phyloP scores from a whole-genome alignment of 2,888 invertebrate genomes.

The Lasioglossum villosulum region DNA sequence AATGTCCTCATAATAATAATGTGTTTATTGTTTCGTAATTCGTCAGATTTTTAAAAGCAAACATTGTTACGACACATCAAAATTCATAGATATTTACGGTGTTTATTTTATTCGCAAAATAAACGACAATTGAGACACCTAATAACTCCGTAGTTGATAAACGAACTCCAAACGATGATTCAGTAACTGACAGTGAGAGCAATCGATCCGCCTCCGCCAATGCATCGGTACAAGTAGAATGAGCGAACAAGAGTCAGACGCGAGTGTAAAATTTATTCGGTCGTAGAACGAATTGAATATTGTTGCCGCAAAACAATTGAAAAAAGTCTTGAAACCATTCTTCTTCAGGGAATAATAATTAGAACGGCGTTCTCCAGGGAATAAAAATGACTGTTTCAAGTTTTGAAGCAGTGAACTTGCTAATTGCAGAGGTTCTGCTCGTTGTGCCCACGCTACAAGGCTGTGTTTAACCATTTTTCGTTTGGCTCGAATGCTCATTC shows the following conservation, averaged over 20 bases:
- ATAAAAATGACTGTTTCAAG: background rate
- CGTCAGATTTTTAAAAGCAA: background rate
- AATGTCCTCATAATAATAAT: background rate
- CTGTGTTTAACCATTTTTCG: background rate
- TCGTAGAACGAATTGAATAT: background rate
- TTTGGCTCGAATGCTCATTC: slow-evolving; percentile 2
- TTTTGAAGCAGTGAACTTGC: background rate
- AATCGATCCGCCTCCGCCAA: background rate
- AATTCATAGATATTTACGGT: background rate
- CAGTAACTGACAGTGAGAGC: background rate
- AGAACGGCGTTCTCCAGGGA: background rate
- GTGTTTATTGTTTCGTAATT: no score
- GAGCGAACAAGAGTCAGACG: background rate
- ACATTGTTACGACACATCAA: background rate
- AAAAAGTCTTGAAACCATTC: background rate
- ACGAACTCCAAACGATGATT: background rate
- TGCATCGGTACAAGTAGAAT: background rate
- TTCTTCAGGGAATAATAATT: background rate
- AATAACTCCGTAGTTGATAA: background rate
- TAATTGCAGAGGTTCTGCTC: background rate
- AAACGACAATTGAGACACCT: background rate
- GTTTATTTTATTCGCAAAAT: background rate
- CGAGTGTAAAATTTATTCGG: background rate
- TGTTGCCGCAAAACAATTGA: background rate
- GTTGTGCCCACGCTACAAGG: background rate